Evolutionary conservation across 2,888 invertebrate species (phyloP), one percentile per base, ranked within the genome.

Genomic region (Cosmorhoe ocellata): DNA sequence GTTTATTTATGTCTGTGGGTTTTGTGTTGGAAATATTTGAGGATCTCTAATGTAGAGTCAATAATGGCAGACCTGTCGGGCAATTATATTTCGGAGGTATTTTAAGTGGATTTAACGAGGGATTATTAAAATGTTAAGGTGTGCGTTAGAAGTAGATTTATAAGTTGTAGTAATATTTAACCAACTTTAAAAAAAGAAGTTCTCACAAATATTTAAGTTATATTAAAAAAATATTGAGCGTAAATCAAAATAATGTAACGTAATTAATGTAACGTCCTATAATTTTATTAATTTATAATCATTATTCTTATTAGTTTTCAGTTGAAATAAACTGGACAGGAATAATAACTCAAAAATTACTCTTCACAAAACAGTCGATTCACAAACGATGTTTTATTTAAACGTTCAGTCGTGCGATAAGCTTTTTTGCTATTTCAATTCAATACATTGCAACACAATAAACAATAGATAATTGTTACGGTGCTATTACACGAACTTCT

Each of bases 371-470:
- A 14, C 12, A 34, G 31, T 7, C 18, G 33, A 26, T 47, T 39
- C 33, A 3, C 2, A 18, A 38, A 34, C 27, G 27, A 36, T 28
- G 22, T 41, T 36, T 53, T 24, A 45, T 33, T 9, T 28, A 46
- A 31, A 43, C 27, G 28, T 31, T 55, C 32, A 33, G 33, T 28
- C 9, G 11, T 9, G n/a, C 24, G 33, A 33, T 34, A 33, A 42
- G 42, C 37, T 18, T 61, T 75, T 74, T 71, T 74, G 69, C 66
- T 64, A 70, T 64, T 64, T 66, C 69, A 69, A 75, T 75, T 68
- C 68, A 67, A 69, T 71, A 26, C 38, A 50, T 27, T 64, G 66
- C 71, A 69, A 76, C 69, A 72, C 76, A 75, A 79, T 78, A 79
- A 79, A 81, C 74, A 79, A 79, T 75, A 74, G 77, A 76, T 75